These are phyloP conservation scores for Mythimna ferrago DNA, from an alignment of 2,888 invertebrate genomes.

Conservation along the genomic window DNA sequence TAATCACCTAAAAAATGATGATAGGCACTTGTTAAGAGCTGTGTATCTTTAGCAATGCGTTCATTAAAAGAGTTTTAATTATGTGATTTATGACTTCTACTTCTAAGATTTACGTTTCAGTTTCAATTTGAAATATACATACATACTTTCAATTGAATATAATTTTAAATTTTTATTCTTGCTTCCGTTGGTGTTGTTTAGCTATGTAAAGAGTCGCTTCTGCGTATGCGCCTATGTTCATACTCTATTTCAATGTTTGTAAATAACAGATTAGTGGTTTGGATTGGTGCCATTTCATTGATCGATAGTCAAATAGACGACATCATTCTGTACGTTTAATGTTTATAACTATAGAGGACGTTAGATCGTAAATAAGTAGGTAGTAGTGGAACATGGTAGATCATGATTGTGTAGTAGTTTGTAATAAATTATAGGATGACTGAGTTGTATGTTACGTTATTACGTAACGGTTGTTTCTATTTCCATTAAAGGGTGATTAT, in stretches of 20 bases:
- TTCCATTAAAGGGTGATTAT: conserved; percentile 5
- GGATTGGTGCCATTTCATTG: conserved; percentile 74
- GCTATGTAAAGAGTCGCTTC: background rate
- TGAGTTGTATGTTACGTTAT: conserved; percentile 38
- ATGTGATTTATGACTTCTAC: conserved; percentile 11
- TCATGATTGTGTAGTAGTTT: conserved; percentile 20
- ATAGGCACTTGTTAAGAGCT: conserved; percentile 5
- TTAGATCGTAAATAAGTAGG: conserved; percentile 45
- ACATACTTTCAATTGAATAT: background rate
- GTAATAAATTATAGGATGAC: conserved; percentile 31
- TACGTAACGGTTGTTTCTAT: conserved; percentile 10
- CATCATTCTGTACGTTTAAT: conserved; percentile 41
- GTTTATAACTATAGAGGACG: conserved; percentile 41
- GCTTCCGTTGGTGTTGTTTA: conserved; percentile 3
- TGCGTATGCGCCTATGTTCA: conserved; percentile 45
- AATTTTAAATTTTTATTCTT: background rate
- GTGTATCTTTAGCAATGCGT: background rate
- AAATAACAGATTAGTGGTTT: conserved; percentile 70
- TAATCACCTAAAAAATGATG: conserved; percentile 25
- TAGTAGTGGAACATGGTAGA: conserved; percentile 23
- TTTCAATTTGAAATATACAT: conserved; percentile 13
- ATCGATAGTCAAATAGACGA: conserved; percentile 60
- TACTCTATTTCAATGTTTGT: conserved; percentile 71
- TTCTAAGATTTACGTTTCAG: conserved; percentile 11
- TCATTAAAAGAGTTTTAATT: conserved; percentile 5